Evolutionary conservation across 2,888 invertebrate genomes (phyloP).

Genomic region (Lycophotia porphyrea): DNA sequence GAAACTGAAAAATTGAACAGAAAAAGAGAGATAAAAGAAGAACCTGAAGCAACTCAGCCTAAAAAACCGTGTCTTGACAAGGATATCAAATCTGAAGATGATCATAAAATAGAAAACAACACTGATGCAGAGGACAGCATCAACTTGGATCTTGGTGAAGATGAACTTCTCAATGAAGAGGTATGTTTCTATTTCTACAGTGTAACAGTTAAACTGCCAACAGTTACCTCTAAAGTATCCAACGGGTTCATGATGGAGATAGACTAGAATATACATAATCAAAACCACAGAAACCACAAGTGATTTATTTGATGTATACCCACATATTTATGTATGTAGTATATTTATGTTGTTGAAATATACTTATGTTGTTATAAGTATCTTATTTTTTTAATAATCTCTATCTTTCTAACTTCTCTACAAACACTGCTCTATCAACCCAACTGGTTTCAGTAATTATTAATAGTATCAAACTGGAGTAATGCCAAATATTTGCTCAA

Average conservation of each 20-base stretch:
- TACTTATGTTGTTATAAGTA: slow-evolving; percentile 43
- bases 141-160: slow-evolving; percentile 95
- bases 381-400: slow-evolving; percentile 63
- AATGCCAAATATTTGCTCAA: slow-evolving; percentile 68
- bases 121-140: slow-evolving; percentile 95
- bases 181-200: slow-evolving; percentile 91
- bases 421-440: slow-evolving; percentile 18
- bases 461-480: slow-evolving; percentile 69
- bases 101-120: slow-evolving; percentile 88
- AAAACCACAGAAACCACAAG: not conserved
- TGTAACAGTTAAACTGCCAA: slow-evolving; percentile 82
- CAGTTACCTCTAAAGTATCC: slow-evolving; percentile 72
- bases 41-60: slow-evolving; percentile 78
- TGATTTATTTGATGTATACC: slow-evolving; percentile 13
- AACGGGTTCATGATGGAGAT: slow-evolving; percentile 85
- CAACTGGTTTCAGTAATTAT: slow-evolving; percentile 60
- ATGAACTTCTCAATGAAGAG: slow-evolving; percentile 95
- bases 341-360: slow-evolving; percentile 51
- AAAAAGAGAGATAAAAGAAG: slow-evolving; percentile 84
- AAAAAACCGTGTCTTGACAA: slow-evolving; percentile 85
- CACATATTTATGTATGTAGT: slow-evolving; percentile 35
- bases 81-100: slow-evolving; percentile 79
- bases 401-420: slow-evolving; percentile 43
- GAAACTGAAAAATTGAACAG: slow-evolving; percentile 77
- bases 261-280: slow-evolving; percentile 72